phyloP scores from a whole-genome alignment of 2,113 vertebrate species.

The Tauraco erythrolophus region DNA sequence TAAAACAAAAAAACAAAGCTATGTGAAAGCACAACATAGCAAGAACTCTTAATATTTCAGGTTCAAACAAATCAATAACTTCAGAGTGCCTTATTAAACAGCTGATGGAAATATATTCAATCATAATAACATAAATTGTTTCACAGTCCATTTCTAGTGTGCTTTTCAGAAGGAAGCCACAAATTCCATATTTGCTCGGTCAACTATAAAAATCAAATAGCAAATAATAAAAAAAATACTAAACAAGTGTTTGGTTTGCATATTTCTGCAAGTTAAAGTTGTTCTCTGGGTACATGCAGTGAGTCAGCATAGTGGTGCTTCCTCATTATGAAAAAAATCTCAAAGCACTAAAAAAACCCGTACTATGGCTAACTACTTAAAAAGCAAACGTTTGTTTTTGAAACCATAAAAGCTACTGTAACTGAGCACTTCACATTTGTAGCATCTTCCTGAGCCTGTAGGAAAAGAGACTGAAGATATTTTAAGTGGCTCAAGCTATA shows the following conservation, averaged over 20 bases:
- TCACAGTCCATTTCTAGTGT: background rate
- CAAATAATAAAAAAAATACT: background rate
- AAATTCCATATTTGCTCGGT: background rate
- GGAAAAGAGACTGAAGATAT: background rate
- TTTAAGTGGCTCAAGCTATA: background rate
- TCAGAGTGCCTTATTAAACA: constrained; percentile 23
- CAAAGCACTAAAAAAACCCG: background rate
- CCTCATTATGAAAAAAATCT: background rate
- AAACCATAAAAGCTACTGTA: background rate
- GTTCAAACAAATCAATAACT: background rate
- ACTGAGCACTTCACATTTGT: background rate
- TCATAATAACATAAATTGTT: background rate
- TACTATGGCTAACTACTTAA: background rate
- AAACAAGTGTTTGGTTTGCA: background rate
- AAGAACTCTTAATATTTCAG: background rate
- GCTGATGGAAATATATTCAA: background rate
- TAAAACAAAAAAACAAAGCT: background rate
- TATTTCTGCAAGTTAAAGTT: background rate
- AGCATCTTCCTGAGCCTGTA: background rate
- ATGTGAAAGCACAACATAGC: background rate
- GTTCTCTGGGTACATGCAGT: background rate
- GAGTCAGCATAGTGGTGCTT: background rate
- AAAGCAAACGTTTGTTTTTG: background rate
- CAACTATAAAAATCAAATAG: background rate
- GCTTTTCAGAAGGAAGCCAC: background rate